Conservation (phyloP, 2,113 vertebrate species). For the Naja naja region DNA sequence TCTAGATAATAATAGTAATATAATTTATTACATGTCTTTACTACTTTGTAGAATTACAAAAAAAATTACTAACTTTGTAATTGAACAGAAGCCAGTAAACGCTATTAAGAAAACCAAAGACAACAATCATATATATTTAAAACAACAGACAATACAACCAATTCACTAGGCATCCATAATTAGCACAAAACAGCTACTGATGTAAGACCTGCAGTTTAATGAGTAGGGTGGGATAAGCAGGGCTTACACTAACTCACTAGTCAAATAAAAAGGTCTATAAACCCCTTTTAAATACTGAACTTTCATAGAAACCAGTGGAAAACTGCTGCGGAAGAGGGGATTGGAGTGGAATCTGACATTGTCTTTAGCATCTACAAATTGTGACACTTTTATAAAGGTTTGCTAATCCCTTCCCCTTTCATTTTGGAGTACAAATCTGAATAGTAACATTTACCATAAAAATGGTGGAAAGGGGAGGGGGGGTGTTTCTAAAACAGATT, state of each 20-base stretch:
- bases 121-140: neutral
- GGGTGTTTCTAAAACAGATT: neutral
- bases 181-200: neutral
- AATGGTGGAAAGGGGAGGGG: neutral
- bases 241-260: neutral
- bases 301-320: neutral
- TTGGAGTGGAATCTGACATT: neutral
- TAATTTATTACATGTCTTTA: neutral
- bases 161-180: neutral
- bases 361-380: neutral
- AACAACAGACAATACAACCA: neutral
- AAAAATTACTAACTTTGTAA: neutral
- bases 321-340: neutral
- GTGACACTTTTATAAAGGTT: neutral
- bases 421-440: neutral
- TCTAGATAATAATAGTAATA: neutral
- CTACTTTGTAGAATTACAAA: neutral
- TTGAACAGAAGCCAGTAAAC: neutral
- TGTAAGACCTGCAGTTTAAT: neutral
- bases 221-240: neutral
- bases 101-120: neutral
- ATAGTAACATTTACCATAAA: neutral
- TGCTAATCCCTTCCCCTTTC: neutral
- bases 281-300: neutral
- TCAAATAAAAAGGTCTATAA: neutral